These are phyloP conservation scores for Drosophila cracens DNA, from an alignment of 2,888 invertebrate species.

Conservation along the genomic window DNA sequence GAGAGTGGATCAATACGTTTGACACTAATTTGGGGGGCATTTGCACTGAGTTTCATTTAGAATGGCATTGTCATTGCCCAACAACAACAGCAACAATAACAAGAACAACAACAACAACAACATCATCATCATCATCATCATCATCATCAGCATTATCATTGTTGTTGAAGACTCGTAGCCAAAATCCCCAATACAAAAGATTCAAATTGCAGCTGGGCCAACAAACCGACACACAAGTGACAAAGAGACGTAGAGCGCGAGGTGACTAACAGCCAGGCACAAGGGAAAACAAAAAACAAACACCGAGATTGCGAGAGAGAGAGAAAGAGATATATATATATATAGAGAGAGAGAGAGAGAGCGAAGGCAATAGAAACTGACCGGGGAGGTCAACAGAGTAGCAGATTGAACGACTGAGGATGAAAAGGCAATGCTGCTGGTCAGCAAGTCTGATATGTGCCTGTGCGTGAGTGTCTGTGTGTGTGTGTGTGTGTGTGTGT, in stretches of 20 bases:
- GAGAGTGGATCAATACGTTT: slow-evolving; percentile 71
- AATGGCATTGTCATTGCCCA: slow-evolving; percentile 59
- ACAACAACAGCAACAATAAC: slow-evolving; percentile 36
- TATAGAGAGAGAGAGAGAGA: not conserved
- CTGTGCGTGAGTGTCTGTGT: not conserved
- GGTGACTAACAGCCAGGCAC: not conserved
- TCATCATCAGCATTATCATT: slow-evolving; percentile 34
- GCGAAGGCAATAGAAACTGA: not conserved
- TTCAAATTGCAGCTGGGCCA: slow-evolving; percentile 70
- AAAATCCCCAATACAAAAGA: slow-evolving; percentile 64
- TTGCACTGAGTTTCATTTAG: slow-evolving; percentile 73
- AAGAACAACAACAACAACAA: not conserved
- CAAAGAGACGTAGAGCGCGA: slow-evolving; percentile 1
- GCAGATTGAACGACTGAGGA: slow-evolving; percentile 1
- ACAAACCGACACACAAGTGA: slow-evolving; percentile 45
- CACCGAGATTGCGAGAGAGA: not conserved
- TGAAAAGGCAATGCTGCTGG: slow-evolving; percentile 6
- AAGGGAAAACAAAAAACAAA: slow-evolving; percentile 1
- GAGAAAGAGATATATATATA: not conserved
- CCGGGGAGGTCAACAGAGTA: not conserved
- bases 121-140: not conserved
- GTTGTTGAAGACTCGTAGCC: slow-evolving; percentile 44
- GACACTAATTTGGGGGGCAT: slow-evolving; percentile 75
- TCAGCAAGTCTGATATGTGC: slow-evolving; percentile 1
- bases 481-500: not conserved